phyloP scores from a whole-genome alignment of 2,113 vertebrate species.

The Phrynosoma blainvillii region DNA sequence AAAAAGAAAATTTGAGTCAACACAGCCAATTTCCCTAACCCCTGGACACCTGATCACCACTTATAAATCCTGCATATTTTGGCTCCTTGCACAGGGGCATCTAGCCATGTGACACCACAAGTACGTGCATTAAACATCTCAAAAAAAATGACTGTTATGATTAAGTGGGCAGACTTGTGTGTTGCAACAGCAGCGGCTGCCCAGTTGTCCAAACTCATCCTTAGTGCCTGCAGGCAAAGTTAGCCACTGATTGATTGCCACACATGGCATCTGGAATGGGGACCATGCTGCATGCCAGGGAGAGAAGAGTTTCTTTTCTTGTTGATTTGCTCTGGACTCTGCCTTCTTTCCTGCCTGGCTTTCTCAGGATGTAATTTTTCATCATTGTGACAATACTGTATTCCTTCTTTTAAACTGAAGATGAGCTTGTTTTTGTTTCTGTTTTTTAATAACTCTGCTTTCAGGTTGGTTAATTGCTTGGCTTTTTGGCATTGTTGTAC shows the following conservation, averaged over 20 bases:
- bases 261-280: constrained; percentile 10
- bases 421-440: background rate
- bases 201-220: background rate
- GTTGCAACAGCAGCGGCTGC: background rate
- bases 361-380: background rate
- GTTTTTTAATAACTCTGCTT: background rate
- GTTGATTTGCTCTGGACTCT: background rate
- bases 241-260: background rate
- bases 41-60: background rate
- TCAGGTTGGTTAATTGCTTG: too few relatives aligned
- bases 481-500: background rate
- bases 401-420: background rate
- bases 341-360: background rate
- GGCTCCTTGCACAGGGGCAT: background rate
- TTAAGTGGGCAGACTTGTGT: background rate
- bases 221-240: background rate
- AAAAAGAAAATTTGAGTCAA: constrained; percentile 2
- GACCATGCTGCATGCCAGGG: background rate
- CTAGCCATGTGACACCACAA: background rate
- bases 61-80: background rate
- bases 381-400: background rate
- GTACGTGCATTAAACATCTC: background rate
- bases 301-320: background rate
- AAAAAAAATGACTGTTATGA: constrained; percentile 17
- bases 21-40: background rate